A percentile compares a stretch with the other conserved stretches of the same genome.
phyloP scores from a whole-genome alignment of 1,140 invertebrate genomes.

The Drosophila tsacasi region DNA sequence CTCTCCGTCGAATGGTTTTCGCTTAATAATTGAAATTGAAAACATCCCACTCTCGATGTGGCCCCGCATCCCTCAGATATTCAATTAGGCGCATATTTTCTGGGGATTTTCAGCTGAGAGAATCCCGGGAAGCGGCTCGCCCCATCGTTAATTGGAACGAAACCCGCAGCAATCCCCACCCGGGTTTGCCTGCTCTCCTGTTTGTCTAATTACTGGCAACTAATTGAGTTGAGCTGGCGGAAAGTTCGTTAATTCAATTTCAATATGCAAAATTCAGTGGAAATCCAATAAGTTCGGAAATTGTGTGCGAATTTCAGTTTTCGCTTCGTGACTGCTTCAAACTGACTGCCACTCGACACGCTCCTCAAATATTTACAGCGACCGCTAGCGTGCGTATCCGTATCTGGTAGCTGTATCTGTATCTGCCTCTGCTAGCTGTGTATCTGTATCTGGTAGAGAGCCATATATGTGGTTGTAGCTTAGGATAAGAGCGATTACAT shows the following conservation, averaged over 20 bases:
- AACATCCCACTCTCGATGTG: slow-evolving; percentile 50
- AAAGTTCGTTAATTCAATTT: slow-evolving; percentile 59
- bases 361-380: slow-evolving; percentile 54
- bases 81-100: slow-evolving; percentile 80
- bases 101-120: slow-evolving; percentile 47
- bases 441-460: slow-evolving; percentile 16
- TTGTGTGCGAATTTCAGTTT: slow-evolving; percentile 30
- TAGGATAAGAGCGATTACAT: slow-evolving; percentile 75
- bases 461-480: slow-evolving; percentile 24
- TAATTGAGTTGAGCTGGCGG: slow-evolving; percentile 54
- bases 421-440: slow-evolving; percentile 7
- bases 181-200: slow-evolving; percentile 21
- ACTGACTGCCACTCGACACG: slow-evolving; percentile 52
- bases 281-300: slow-evolving; percentile 46
- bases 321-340: slow-evolving; percentile 27
- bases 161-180: slow-evolving; percentile 35
- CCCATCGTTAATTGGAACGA: slow-evolving; percentile 63
- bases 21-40: slow-evolving; percentile 80
- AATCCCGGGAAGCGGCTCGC: slow-evolving; percentile 30
- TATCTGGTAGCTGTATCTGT: not conserved
- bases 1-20: not conserved
- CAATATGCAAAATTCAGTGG: slow-evolving; percentile 56
- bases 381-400: slow-evolving; percentile 8
- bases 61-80: slow-evolving; percentile 30
- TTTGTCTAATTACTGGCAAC: slow-evolving; percentile 70